Evolutionary conservation across 2,888 invertebrate genomes (phyloP).

Genomic region (Zygogramma bicolorata): DNA sequence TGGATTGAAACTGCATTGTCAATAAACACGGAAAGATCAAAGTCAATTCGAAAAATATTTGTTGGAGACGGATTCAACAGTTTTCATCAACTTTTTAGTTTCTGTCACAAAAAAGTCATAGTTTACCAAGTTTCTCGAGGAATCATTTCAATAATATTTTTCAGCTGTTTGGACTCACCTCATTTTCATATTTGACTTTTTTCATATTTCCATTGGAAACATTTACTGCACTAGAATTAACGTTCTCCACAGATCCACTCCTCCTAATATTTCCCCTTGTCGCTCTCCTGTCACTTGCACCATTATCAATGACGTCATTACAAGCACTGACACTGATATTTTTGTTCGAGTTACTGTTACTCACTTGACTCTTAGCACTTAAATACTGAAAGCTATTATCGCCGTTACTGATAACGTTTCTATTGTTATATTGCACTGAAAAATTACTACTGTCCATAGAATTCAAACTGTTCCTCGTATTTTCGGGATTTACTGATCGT

Average conservation of each 20-base stretch:
- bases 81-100: no score
- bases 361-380: conserved; percentile 38
- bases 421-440: conserved; percentile 54
- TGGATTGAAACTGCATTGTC: no score
- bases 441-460: conserved; percentile 54
- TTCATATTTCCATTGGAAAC: conserved; percentile 59
- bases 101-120: background rate
- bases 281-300: conserved; percentile 38
- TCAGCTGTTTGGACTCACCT: conserved; percentile 54
- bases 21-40: no score
- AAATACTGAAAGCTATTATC: background rate
- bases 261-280: conserved; percentile 52
- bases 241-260: conserved; percentile 63
- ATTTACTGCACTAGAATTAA: conserved; percentile 58
- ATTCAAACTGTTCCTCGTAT: conserved; percentile 56
- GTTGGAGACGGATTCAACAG: no score
- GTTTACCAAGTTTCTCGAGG: no score
- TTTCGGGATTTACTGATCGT: conserved; percentile 47
- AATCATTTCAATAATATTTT: no score
- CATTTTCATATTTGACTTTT: conserved; percentile 64
- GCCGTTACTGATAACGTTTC: conserved; percentile 44
- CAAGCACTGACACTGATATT: conserved; percentile 40
- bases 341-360: conserved; percentile 33
- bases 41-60: no score
- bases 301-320: conserved; percentile 43